Percentiles rank a stretch among this genome's conserved stretches.
Evolutionary conservation across 2,888 invertebrate species (phyloP).

Genomic region (Pachymerium ferrugineum): DNA sequence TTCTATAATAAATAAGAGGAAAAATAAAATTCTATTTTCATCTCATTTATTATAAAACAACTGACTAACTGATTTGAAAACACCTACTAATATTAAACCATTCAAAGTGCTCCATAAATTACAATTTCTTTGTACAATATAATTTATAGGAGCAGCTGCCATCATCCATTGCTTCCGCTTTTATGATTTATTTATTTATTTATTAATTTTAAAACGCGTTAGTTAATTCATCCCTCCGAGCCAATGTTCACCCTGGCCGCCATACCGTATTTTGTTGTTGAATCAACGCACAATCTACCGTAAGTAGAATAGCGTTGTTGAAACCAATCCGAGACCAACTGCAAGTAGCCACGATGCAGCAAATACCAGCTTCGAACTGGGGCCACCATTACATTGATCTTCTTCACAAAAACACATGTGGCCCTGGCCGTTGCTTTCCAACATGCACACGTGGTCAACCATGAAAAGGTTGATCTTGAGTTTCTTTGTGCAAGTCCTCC

Average conservation of each 20-base stretch:
- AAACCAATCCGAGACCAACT: neutral
- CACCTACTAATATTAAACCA: too few species aligned
- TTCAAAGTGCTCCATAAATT: too few species aligned
- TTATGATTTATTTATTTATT: neutral
- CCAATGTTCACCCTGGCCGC: slow-evolving; percentile 2
- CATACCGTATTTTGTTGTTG: neutral
- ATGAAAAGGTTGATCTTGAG: slow-evolving; percentile 93
- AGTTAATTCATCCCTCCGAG: neutral
- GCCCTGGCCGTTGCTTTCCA: slow-evolving; percentile 95
- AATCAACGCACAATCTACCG: neutral
- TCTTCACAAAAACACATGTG: slow-evolving; percentile 99
- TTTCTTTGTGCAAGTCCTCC: slow-evolving; percentile 86
- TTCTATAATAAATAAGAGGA: too few species aligned
- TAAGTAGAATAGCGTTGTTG: neutral
- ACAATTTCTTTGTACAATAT: neutral
- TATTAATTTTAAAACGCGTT: neutral
- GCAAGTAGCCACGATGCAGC: slow-evolving; percentile 28
- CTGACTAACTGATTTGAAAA: neutral
- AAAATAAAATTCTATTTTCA: too few species aligned
- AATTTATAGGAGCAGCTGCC: neutral
- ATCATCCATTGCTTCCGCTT: neutral
- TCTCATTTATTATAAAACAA: too few species aligned
- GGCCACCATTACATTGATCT: slow-evolving; percentile 79
- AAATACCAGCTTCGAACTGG: slow-evolving; percentile 29
- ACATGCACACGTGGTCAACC: slow-evolving; percentile 98